phyloP scores from a whole-genome alignment of 1,140 invertebrate species.

The Parasteatoda tepidariorum region DNA sequence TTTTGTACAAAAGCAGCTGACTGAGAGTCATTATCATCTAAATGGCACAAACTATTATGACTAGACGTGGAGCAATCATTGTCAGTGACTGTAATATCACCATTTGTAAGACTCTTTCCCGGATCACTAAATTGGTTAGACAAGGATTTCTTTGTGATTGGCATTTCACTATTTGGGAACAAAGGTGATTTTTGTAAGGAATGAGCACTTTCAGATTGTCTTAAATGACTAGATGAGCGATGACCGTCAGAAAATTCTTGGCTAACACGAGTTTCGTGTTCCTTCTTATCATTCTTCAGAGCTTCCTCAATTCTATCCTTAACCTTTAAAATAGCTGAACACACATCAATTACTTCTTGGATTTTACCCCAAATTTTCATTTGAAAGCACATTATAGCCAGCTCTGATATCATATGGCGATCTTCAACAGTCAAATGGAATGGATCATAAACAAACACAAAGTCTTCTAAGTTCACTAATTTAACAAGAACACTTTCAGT shows the following conservation, averaged over 20 bases:
- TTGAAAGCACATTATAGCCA: conserved; percentile 52
- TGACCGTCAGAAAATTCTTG: conserved; percentile 11
- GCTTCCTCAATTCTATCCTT: conserved; percentile 39
- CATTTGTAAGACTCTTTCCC: conserved; percentile 19
- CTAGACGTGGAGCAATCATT: neutral
- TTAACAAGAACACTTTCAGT: conserved; percentile 50
- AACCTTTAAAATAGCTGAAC: conserved; percentile 15
- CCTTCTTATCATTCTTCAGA: conserved; percentile 40
- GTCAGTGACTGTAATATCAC: conserved; percentile 10
- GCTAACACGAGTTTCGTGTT: neutral
- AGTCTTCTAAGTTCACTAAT: conserved; percentile 49
- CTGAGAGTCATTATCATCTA: conserved; percentile 2
- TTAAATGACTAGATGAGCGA: conserved; percentile 10
- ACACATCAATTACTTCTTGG: conserved; percentile 27
- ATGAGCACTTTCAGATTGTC: conserved; percentile 48
- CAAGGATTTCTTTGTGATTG: conserved; percentile 4
- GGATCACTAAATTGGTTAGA: conserved; percentile 29
- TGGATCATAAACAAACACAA: conserved; percentile 59
- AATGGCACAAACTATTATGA: neutral
- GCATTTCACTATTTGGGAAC: neutral
- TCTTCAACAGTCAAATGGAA: conserved; percentile 36
- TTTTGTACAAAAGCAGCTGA: conserved; percentile 49
- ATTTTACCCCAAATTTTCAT: conserved; percentile 47
- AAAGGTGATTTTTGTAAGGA: conserved; percentile 25
- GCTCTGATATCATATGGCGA: conserved; percentile 42